Base-by-base conservation (phyloP, 1,140 invertebrate species). In the Anadara kagoshimensis region DNA sequence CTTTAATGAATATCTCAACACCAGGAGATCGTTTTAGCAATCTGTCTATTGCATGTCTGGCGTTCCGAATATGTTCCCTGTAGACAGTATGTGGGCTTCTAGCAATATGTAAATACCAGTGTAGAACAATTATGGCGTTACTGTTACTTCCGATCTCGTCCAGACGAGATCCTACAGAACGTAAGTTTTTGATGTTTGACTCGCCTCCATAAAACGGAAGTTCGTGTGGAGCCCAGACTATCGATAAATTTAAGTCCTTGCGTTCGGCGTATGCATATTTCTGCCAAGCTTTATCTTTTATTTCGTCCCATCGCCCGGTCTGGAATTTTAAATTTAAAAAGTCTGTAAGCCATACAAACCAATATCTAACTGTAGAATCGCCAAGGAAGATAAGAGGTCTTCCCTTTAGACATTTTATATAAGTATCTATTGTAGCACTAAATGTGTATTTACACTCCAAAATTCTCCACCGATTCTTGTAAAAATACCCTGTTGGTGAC, bases 1-100 rank as follows among this genome's bases (percentile, higher is more conserved):
- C 65, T 58, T 67, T 67, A 1, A 67, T 54, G 44, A 67, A 67
- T 57, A 67, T 45, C 11, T 57, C 45, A 26, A 54, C 65, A 43
- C 12, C 41, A 24, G 65, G 65, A 0, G 57, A 24, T 3, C 65
- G 36, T 18, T 67, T 22, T 5, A 67, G 45, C 4, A 67, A 45
- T 45, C 53, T 57, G 18, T 44, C 47, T 26, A 67, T 67, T 0
- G 65, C 53, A 16, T 22, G n/a, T 57, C 57, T 67, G 10, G 56
- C 43, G 14, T 45, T 45, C 4, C 24, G n/a, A 41, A 67, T 16
- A 54, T 67, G 65, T 67, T 45, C 53, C 24, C 53, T 16, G n/a
- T 43, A 67, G 26, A 57, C 65, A 12, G 53, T 45, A 4, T 36
- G 20, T 18, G 26, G 7, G 1, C 18, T 24, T 56, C 20, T 12